Base-by-base conservation (phyloP, 2,797 vertebrate species). In the Sebastolobus altivelis region DNA sequence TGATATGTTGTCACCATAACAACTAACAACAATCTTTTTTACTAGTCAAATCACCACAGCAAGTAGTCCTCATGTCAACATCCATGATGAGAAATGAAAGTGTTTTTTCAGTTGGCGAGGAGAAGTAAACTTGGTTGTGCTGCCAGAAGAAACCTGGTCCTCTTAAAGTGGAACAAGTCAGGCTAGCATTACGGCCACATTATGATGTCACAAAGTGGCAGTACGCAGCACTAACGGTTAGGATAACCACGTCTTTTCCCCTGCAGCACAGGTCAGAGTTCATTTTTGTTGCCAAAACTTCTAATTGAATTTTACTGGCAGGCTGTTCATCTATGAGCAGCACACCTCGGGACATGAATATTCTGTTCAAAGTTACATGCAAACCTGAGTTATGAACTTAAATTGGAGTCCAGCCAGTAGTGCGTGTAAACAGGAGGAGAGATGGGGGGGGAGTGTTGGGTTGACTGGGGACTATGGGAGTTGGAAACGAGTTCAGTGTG, bases 401-500 rank as follows among this genome's bases (percentile, higher is more conserved):
- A 66, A 72, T 22, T 74, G 40, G 60, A 80, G 49, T 65, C 14
- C 29, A 68, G 69, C 37, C 55, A 40, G 56, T 4, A 4, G 69
- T 40, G 63, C 8, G 4, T 66, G 81, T 80, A 65, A 35, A 81
- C 27, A 29, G 49, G 40, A 63, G 22, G 10, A 10, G 1, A 1
- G 54, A 49, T 59, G 16, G 29, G 63, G 2, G 3, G 2, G 7
- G n/a, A 18, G 29, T 1, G 3, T 46, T 70, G 0, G 2, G 69
- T 56, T 18, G 33, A 73, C 1, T 1, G 5, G 66, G 68, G 66
- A 67, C 78, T 65, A 9, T 56, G 77, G 73, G 71, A 87, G 83
- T 66, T 74, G 65, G 69, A 56, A 85, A 58, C 49, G 60, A 85
- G 77, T 82, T 80, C 55, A 67, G 77, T 59, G 82, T 81, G 75